Evolutionary conservation across 2,888 invertebrate genomes (phyloP), one percentile per base, ranked within the genome.

Genomic region (Glyphotaelius pellucidus): DNA sequence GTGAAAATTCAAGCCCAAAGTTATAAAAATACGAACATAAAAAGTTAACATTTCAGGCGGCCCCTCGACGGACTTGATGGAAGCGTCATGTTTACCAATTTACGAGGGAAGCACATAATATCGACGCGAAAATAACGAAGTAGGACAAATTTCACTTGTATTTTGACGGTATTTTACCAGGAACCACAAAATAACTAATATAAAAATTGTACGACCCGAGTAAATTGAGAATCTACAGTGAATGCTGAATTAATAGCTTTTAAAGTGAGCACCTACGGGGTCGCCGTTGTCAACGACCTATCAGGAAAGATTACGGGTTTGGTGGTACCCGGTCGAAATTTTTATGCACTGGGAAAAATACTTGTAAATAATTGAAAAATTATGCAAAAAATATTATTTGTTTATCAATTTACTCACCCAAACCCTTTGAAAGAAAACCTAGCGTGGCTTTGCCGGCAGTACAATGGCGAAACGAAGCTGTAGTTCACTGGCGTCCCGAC

Each of bases 401-500:
- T 84, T 47, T 88, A 67, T 88, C 30, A 88, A 88, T 88, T 52
- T 32, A 92, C 89, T 91, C 80, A 92, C 92, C 92, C 25, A 91
- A 92, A 88, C 30, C 83, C 47, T 81, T 81, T 38, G 80, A 80
- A 89, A 86, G 80, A 92, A 92, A 91, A n/a, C 89, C 91, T 80
- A 91, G 90, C 92, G 89, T 90, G 90, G 89, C 90, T 90, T 80
- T 89, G 91, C 86, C 92, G 90, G 86, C 91, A 85, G 91, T 83
- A 89, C 89, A 92, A 92, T 92, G 92, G 92, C 92, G 92, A 90
- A 92, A 88, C 92, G 87, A 92, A 80, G 83, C 80, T 85, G 83
- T 89, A 90, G 84, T 92, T 89, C 89, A 90, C 52, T 91, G 90
- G 92, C 92, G 92, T 92, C 92, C 92, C 92, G 86, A 87, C 90